Evolutionary conservation across 1,140 invertebrate genomes (phyloP), one percentile per base, ranked within the genome.

Genomic region (Zaprionus nigranus): DNA sequence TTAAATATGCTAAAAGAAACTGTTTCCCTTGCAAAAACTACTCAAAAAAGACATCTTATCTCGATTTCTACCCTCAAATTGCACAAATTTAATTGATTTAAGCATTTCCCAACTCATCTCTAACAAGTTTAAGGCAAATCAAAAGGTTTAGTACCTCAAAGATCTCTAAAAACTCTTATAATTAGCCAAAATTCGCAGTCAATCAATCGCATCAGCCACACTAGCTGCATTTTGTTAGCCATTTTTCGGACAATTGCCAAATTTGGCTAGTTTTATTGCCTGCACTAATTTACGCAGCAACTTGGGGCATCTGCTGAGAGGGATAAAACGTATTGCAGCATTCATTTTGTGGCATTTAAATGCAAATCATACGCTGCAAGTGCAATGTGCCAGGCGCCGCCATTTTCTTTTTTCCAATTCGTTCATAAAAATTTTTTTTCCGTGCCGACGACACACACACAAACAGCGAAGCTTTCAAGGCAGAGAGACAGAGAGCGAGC

Each of bases 391-490:
- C 30, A 34, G 65, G 58, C 56, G 78, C 81, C 85, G 84, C 84
- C 84, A 87, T 87, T 87, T 85, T 85, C 82, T 84, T 76, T 75
- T 68, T 67, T 66, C 40, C 20, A 13, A 13, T 78, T 75, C 75
- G 84, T 81, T 81, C 66, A 87, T 87, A 77, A 75, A 83, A 87
- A 87, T 87, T 87, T 87, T 77, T 77, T 87, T 82, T 65, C 84
- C 74, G 84, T 88, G 84, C 75, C 49, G 38, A 53, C 46, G 15
- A 67, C 59, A 43, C 53, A 53, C 75, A 80, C 58, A 57, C 75
- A 64, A 30, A 64, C 30, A 73, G 22, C 75, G 26, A 82, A 75
- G 82, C 74, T 78, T 75, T 75, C 54, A 30, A 24, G 49, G 15
- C 26, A 28, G 34, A 30, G 30, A 34, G 30, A n/a, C n/a, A 30